These are phyloP conservation scores for Scaptomyza flava DNA, from an alignment of 2,888 invertebrate genomes.

Conservation along the genomic window DNA sequence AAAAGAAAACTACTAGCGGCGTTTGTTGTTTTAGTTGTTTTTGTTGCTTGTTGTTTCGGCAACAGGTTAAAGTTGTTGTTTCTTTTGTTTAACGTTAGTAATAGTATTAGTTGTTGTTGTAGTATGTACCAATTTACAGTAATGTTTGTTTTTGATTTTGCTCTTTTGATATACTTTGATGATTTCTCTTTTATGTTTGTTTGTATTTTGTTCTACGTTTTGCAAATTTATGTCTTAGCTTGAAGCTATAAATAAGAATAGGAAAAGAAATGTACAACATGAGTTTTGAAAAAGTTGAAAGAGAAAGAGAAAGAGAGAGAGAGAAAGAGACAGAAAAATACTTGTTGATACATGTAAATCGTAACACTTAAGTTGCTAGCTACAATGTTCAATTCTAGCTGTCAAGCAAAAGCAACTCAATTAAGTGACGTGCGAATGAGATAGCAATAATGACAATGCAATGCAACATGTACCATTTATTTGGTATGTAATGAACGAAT, in stretches of 20 bases:
- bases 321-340: conserved; percentile 13
- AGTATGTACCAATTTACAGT: conserved; percentile 74
- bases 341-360: neutral
- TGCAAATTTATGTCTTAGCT: conserved; percentile 65
- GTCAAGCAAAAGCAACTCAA: conserved; percentile 10
- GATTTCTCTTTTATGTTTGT: conserved; percentile 30
- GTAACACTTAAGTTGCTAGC: neutral
- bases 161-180: conserved; percentile 44
- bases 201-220: conserved; percentile 39
- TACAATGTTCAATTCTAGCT: neutral
- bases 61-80: conserved; percentile 40
- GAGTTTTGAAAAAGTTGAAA: conserved; percentile 64
- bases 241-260: conserved; percentile 73
- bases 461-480: conserved; percentile 11
- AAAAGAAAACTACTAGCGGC: conserved; percentile 68
- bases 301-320: conserved; percentile 30
- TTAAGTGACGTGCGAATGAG: conserved; percentile 26
- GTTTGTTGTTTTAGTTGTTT: conserved; percentile 18
- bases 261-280: conserved; percentile 76
- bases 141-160: conserved; percentile 45
- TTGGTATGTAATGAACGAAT: neutral
- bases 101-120: conserved; percentile 8
- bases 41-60: conserved; percentile 48
- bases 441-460: conserved; percentile 22
- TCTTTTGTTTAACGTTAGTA: conserved; percentile 26